Evolutionary conservation across 2,113 vertebrate species (phyloP), one percentile per base, ranked within the genome.

Genomic region (Holacanthus passer): DNA sequence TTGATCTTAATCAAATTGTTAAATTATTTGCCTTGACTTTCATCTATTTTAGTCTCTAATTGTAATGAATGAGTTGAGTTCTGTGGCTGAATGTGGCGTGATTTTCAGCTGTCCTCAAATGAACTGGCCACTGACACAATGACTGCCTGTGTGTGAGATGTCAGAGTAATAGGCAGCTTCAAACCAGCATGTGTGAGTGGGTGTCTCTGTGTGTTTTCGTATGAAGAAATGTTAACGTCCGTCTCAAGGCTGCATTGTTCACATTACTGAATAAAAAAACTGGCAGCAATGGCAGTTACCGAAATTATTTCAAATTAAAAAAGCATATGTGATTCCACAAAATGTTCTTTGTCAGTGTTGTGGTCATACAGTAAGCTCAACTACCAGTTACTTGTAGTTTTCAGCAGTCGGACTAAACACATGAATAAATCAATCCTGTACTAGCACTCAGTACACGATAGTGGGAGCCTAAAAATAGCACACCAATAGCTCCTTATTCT

Each of bases 41-140:
- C 71, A 56, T 83, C 87, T 78, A 48, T 73, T 86, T 89, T 37
- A 62, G 76, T 76, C 73, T 79, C 37, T 81, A 81, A 75, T 84
- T 84, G 87, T 88, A 89, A 87, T 89, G 85, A 91, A 85, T 85
- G 86, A 86, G 80, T 79, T 62, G 79, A 88, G 86, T 86, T 84
- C 73, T 90, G 87, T 41, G 79, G 76, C 87, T 80, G 78, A 75
- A 74, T 77, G 72, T 88, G 83, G 86, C 76, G 31, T 89, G 87
- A 90, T 81, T 81, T 82, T 85, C 83, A 65, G 75, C 89, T 86
- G 91, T 91, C 93, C 93, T 94, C 73, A 55, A 45, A 72, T 93
- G 90, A 95, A 92, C 93, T 73, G 59, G 73, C n/a, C 4, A 48
- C 71, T 79, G 72, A 87, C 81, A 93, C 90, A 92, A 89, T 88